Evolutionary conservation across 2,888 invertebrate genomes (phyloP), one percentile per base, ranked within the genome.

Genomic region (Conomelus anceps): DNA sequence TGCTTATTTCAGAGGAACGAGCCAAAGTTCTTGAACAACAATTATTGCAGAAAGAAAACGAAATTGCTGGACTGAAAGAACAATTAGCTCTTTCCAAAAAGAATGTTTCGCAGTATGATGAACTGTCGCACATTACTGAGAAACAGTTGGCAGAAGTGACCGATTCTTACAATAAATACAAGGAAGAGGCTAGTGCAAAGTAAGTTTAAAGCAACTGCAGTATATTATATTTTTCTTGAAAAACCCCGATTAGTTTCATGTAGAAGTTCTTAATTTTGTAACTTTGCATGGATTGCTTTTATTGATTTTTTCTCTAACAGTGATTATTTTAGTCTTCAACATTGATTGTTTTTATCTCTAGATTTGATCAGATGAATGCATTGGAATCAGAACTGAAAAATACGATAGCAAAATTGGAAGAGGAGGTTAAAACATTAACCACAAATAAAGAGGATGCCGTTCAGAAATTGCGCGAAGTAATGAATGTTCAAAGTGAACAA

Each of bases 101-200:
- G 92, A 97, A 97, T 92, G 95, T 96, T 17, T 96, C 97, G 91
- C 98, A 98, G 92, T 98, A 98, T 93, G 96, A 96, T 92, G 96
- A 96, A 91, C 96, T 98, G 91, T 96, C 98, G 0, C 96, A 97
- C 93, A 95, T 95, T 90, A 95, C 98, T 22, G 98, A 98, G 93
- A 95, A 95, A 89, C 97, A 97, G 93, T 94, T 97, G 87, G 95
- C 96, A 93, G 94, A 95, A 90, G 93, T 96, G 3, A 94, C 95
- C 89, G 94, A 94, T 89, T 94, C 95, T 91, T 95, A 95, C 92
- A 94, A 94, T 85, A 94, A 94, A 22, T 95, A 95, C 91, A 95
- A 96, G 92, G 93, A 93, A 86, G 95, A 95, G 92, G 93, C 95
- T 23, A 96, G 96, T 92, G 92, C 93, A 20, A 95, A 96, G 92